Percentiles rank a stretch among this genome's conserved stretches.
These are phyloP conservation scores for Anguilla japonica DNA, from an alignment of 2,113 vertebrate species.

Conservation along the genomic window DNA sequence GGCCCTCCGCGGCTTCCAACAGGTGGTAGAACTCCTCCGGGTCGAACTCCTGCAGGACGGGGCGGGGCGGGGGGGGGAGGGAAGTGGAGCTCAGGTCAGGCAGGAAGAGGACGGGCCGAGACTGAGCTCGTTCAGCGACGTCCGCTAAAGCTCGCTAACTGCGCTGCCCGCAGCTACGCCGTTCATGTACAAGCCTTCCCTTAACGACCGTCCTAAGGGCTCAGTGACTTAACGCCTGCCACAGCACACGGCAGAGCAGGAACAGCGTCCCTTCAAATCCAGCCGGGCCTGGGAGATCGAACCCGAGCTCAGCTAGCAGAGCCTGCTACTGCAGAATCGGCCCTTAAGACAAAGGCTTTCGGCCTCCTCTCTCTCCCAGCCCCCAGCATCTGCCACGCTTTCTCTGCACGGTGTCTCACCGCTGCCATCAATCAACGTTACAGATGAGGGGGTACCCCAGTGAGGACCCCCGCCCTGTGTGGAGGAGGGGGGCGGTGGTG, in stretches of 20 bases:
- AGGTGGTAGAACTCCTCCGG: constrained; percentile 98
- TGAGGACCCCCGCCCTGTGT: not conserved
- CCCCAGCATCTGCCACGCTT: constrained; percentile 27
- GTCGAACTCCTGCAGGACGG: constrained; percentile 85
- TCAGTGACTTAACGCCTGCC: not conserved
- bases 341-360: constrained; percentile 21
- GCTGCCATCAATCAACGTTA: constrained; percentile 41
- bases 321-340: not conserved
- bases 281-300: not conserved
- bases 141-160: not conserved
- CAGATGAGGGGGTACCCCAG: constrained; percentile 31
- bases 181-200: not conserved
- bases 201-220: not conserved
- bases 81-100: no score
- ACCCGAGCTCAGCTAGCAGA: not conserved
- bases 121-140: not conserved
- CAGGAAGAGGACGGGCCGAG: not conserved
- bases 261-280: not conserved
- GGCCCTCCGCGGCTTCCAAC: constrained; percentile 95
- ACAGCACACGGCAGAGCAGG: not conserved
- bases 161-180: not conserved
- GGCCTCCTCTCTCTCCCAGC: not conserved
- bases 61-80: not conserved
- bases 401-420: constrained; percentile 34
- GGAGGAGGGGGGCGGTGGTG: not conserved